Base-by-base conservation (phyloP, 1,140 invertebrate genomes). In the Saccostrea cuccullata region DNA sequence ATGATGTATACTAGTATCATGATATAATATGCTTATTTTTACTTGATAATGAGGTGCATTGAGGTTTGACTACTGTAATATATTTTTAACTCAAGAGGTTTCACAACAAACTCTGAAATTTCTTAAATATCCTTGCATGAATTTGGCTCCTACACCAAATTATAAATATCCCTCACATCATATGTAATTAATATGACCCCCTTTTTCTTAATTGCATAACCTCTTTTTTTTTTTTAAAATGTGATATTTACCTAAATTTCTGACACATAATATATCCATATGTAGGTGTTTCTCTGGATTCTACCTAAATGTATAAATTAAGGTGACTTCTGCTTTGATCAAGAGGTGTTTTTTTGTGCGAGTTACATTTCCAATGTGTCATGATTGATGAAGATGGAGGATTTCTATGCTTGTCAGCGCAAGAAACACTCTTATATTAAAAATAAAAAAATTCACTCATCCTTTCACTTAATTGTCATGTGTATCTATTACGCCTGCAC, bases 371-470 rank as follows among this genome's bases (percentile, higher is more conserved):
- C 30, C 70, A 77, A 30, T 26, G 26, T 17, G 30, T 30, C 15
- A 77, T 77, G 70, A 77, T 77, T 36, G 70, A 77, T 77, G 70
- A 77, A 77, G 70, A 77, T 77, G 60, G 60, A 67, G 60, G 17
- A 20, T 77, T 9, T 64, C n/a, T 20, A 64, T n/a, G 70, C 23
- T 15, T 77, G 70, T 77, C 26, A 77, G 11, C 30, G 3, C 26
- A 30, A 77, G 70, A 9, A 77, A 36, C 70, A 77, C 70, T 26
- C 70, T 77, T 11, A 36, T 30, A 30, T 15, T 30, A 12, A 15
- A 77, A 26, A 30, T 15, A 12, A 77, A 77, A 77, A 40, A 40
- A 1, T 77, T 77, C 70, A 77, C 26, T 77, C 36, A 9, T 36
- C 70, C 30, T 36, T 36, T 36, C 30, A 36, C 30, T 0, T 20